A percentile compares a stretch with the other conserved stretches of the same genome.
Conservation (phyloP, 2,113 vertebrate species). For the Tyrannus savana region DNA sequence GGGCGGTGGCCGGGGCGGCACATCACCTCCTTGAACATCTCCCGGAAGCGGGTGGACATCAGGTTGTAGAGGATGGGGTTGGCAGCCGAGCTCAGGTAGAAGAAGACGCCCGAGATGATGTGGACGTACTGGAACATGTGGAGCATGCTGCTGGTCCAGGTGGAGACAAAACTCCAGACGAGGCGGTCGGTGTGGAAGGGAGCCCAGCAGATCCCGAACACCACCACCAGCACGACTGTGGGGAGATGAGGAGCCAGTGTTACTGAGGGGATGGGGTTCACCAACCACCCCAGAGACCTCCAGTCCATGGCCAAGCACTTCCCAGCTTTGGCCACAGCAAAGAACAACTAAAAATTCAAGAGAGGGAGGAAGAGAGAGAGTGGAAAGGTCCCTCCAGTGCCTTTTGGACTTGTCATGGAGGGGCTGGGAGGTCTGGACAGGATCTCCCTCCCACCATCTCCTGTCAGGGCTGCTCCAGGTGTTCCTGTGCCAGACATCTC, state of each 20-base stretch:
- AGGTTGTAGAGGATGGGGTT: constrained; percentile 95
- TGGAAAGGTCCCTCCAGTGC: not conserved
- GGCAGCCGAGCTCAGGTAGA: constrained; percentile 89
- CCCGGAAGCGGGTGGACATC: constrained; percentile 92
- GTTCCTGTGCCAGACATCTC: rapidly evolving
- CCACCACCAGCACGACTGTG: constrained; percentile 89
- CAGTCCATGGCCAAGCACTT: not conserved
- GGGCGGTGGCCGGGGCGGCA: constrained; percentile 52
- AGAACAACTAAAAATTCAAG: not conserved
- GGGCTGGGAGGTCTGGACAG: not conserved
- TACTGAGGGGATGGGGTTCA: not conserved
- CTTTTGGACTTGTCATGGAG: not conserved
- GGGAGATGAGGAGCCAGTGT: not conserved
- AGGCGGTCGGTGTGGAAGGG: constrained; percentile 91
- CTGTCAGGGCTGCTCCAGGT: not conserved
- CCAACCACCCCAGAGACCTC: too few species aligned
- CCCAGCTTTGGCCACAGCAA: not conserved
- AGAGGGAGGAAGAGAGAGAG: not conserved
- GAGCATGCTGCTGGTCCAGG: constrained; percentile 78
- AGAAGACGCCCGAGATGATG: constrained; percentile 87
- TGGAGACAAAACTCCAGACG: constrained; percentile 89
- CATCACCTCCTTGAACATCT: constrained; percentile 91
- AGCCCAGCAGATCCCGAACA: constrained; percentile 95
- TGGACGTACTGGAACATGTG: constrained; percentile 86
- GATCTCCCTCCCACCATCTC: not conserved